Conservation (phyloP, 2,113 vertebrate genomes). For the Henicopernis longicauda region DNA sequence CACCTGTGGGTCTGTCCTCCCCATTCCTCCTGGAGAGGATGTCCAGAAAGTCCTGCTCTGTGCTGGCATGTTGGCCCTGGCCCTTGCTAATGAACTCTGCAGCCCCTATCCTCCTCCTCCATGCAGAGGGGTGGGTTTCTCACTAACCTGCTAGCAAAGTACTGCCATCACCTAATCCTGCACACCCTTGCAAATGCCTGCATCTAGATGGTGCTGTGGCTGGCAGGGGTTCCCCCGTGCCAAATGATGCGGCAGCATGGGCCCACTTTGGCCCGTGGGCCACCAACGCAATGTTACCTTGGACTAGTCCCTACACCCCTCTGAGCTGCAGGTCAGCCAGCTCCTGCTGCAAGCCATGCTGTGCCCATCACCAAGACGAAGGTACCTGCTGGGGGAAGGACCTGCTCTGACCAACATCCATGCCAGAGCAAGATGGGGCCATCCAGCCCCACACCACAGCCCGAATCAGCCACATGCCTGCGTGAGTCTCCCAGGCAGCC, state of each 20-base stretch:
- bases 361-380: background rate
- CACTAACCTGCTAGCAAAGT: background rate
- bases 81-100: background rate
- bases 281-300: background rate
- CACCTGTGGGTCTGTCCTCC: background rate
- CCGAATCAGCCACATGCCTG: background rate
- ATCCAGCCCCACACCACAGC: background rate
- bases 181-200: background rate
- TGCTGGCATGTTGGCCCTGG: background rate
- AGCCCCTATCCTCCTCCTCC: background rate
- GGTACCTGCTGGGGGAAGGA: background rate
- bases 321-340: background rate
- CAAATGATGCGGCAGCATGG: background rate
- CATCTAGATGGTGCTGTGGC: background rate
- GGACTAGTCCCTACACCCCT: accelerated
- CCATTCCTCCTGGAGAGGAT: background rate
- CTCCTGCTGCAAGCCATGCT: background rate
- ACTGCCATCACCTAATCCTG: background rate
- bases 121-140: background rate
- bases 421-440: background rate
- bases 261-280: accelerated
- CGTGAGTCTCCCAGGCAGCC: background rate
- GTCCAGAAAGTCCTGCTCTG: background rate
- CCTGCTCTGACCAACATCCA: background rate
- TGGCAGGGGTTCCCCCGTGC: background rate